Conservation (phyloP, 2,797 vertebrate species). For the Megalops cyprinoides region DNA sequence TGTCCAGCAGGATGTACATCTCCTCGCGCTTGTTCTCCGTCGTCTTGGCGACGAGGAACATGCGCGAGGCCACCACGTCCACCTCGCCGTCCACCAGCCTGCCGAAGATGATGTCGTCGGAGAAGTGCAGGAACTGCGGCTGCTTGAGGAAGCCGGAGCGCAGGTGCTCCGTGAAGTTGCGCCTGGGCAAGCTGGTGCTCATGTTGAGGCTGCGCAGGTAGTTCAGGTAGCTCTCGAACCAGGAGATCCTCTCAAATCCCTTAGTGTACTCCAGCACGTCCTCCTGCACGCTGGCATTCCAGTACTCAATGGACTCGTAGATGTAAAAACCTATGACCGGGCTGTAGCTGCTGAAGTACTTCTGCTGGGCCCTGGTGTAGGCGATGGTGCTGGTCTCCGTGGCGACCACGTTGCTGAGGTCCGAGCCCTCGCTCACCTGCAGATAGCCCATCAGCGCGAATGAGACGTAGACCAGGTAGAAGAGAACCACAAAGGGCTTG, state of each 20-base stretch:
- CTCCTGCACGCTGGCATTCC: conserved; percentile 94
- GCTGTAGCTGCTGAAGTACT: conserved; percentile 96
- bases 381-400: conserved; percentile 92
- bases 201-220: conserved; percentile 91
- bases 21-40: conserved; percentile 97
- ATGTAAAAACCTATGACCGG: conserved; percentile 99
- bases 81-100: conserved; percentile 88
- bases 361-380: conserved; percentile 92
- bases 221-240: conserved; percentile 96
- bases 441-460: conserved; percentile 99
- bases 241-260: conserved; percentile 97
- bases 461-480: conserved; percentile 98
- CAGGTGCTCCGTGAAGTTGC: conserved; percentile 91
- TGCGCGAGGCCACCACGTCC: conserved; percentile 92
- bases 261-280: conserved; percentile 94
- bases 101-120: conserved; percentile 96
- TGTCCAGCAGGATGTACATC: conserved; percentile 95
- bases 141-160: conserved; percentile 89
- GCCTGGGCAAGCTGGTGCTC: conserved; percentile 87
- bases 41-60: conserved; percentile 97
- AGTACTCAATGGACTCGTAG: conserved; percentile 97
- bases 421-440: conserved; percentile 92
- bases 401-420: conserved; percentile 94
- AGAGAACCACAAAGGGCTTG: conserved; percentile 98
- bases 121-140: conserved; percentile 90